Conservation (phyloP, 2,888 invertebrate species). For the Cryptocephalus primarius region DNA sequence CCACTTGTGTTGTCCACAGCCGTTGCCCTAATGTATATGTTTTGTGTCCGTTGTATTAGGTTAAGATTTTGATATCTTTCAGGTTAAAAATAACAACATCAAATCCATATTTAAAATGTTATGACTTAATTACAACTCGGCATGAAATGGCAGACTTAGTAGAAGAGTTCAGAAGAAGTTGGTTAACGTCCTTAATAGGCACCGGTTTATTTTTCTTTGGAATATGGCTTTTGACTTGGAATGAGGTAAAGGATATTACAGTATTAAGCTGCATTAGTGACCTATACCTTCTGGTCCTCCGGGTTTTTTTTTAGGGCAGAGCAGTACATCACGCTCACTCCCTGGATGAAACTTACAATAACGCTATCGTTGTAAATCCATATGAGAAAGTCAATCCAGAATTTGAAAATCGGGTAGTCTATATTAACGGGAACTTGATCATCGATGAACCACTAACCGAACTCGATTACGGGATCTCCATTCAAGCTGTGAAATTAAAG, state of each 20-base stretch:
- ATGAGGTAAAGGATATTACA: slow-evolving; percentile 57
- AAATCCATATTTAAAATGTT: neutral
- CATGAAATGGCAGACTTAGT: slow-evolving; percentile 19
- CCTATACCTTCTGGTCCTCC: neutral
- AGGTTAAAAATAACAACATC: neutral
- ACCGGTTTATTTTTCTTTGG: slow-evolving; percentile 54
- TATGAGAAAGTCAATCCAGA: slow-evolving; percentile 41
- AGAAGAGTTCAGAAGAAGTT: slow-evolving; percentile 55
- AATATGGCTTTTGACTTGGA: slow-evolving; percentile 66
- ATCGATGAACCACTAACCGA: slow-evolving; percentile 76
- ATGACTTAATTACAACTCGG: neutral
- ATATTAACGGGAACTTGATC: slow-evolving; percentile 61
- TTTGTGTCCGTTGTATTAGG: too few relatives aligned
- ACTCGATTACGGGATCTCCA: slow-evolving; percentile 74
- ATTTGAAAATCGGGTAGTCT: slow-evolving; percentile 66
- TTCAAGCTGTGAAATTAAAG: slow-evolving; percentile 73
- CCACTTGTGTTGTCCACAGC: too few relatives aligned
- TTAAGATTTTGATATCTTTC: too few relatives aligned
- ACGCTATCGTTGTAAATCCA: slow-evolving; percentile 42
- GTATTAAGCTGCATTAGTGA: neutral
- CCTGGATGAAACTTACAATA: slow-evolving; percentile 64
- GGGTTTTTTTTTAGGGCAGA: slow-evolving; percentile 52
- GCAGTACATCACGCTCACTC: slow-evolving; percentile 71
- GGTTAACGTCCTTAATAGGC: slow-evolving; percentile 64
- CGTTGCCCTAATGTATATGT: too few relatives aligned